Base-by-base conservation (phyloP, 2,888 invertebrate genomes). In the Acanthacorydalis orientalis region DNA sequence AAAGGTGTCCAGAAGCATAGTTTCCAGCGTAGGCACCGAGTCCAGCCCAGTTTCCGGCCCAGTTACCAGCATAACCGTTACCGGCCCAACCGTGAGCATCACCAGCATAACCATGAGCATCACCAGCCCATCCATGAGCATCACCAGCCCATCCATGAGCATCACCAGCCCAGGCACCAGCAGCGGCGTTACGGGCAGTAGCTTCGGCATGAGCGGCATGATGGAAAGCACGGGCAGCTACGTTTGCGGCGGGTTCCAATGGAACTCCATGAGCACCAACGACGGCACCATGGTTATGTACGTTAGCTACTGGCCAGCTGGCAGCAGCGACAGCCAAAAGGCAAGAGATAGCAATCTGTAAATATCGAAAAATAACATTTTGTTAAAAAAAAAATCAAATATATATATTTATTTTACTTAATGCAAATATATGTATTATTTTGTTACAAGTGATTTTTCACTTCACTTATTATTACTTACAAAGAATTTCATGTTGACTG, bases 31-130 rank as follows among this genome's bases (percentile, higher is more conserved):
- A 23, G 23, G 48, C 51, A 42, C 54, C 56, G 51, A 54, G 53
- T 32, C 55, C 52, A 49, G 56, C 53, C 46, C 52, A 44, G 50
- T 50, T 33, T 41, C 47, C 34, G 43, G 48, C 42, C 43, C 49
- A 14, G 45, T 48, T 40, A 41, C 48, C 39, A 49, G 52, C 12
- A 51, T 51, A 14, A 48, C 51, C 33, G 35, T 51, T 40, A 41
- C 48, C 39, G 49, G 52, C 12, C 51, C 51, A 14, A 48, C 51
- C 33, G 35, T 51, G 43, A 49, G 52, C 33, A 54, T 56, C 34
- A 49, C 52, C 7, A 45, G 44, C 14, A 32, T 7, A n/a, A 46
- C 43, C 11, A 6, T 47, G 39, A 44, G 43, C 34, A 33, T 49
- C 40, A 14, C 46, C 52, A 37, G 35, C 50, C 43, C 33, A 14